Base-by-base conservation (phyloP, 2,888 invertebrate species). In the Drosophila sordidula region DNA sequence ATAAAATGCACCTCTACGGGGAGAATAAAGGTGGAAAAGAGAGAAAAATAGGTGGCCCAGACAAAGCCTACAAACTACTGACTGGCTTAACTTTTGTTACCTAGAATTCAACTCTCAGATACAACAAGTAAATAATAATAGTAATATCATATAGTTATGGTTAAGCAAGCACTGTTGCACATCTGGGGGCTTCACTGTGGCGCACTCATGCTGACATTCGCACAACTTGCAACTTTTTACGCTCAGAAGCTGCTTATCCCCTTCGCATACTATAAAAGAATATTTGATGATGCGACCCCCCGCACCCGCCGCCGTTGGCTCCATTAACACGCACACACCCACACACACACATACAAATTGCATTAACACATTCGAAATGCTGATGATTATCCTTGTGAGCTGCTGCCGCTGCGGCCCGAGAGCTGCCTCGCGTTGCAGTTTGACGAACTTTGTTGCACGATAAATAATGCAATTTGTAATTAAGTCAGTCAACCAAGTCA, bases 391-490 rank as follows among this genome's bases (percentile, higher is more conserved):
- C 68, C 70, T 63, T 61, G 59, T 58, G 55, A 70, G 58, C 65
- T 70, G 18, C 29, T 39, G 41, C 12, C 12, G 51, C 39, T 26
- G 26, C 26, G 5, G 11, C 34, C 36, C 6, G 41, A 51, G 38
- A 49, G 38, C 8, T 45, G 63, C 51, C 32, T 64, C 38, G 39
- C 41, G 29, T 56, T 62, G 54, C 50, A 89, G 89, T 85, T 85
- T 85, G 85, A 85, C 89, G 89, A 87, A 88, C 88, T 81, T 84
- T 84, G 85, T 75, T 78, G 84, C 74, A 73, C 64, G 81, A 75
- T 87, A 79, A 87, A 87, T 87, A 87, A 87, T 87, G 89, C 80
- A 87, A 84, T 82, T 89, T 76, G 89, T 88, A 89, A 81, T 87
- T 89, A 87, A 87, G 85, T 87, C 88, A 82, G 88, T 85, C 85